Evolutionary conservation across 2,797 vertebrate species (phyloP), one percentile per base, ranked within the genome.

Genomic region (Manis crassicaudata): DNA sequence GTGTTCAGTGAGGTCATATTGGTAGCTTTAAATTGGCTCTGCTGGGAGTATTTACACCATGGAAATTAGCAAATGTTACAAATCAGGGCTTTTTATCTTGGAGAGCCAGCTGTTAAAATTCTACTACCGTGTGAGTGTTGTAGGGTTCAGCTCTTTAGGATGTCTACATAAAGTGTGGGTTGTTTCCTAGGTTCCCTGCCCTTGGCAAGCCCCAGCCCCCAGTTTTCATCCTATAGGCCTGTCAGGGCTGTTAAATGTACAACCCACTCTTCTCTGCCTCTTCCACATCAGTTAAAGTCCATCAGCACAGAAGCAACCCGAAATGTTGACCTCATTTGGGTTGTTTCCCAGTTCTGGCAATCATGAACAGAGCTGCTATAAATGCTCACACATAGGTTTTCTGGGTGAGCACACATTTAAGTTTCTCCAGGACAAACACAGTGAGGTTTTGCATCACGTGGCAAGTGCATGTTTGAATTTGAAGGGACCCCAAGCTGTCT

Each of bases 391-490:
- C 9, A 43, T 4, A 14, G 32, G 17, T 37, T 21, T 46, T 83
- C 35, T 10, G 37, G 52, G 65, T 6, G 58, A 46, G 4, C 7
- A 0, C 2, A 16, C 2, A 2, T 27, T 46, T 50, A 7, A 20
- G 32, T 25, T 25, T 29, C 32, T 63, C 43, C 29, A 35, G 68
- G 52, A 58, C 23, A 10, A 63, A 12, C 29, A 4, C 10, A 14
- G 54, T 3, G 60, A 27, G 54, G 0, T 3, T n/a, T 3, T 32
- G 23, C 25, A 13, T 37, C n/a, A 1, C 0, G 0, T 0, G 3
- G 21, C 0, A 3, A 54, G 54, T 16, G 60, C 2, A 0, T 7
- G 25, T 25, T n/a, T 29, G 18, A 0, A 5, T 29, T 2, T 13
- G 6, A 2, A 46, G 56, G n/a, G 17, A 8, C 6, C 2, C 54